These are phyloP conservation scores for Zaprionus inermis DNA, from an alignment of 1,140 invertebrate species.

Conservation along the genomic window DNA sequence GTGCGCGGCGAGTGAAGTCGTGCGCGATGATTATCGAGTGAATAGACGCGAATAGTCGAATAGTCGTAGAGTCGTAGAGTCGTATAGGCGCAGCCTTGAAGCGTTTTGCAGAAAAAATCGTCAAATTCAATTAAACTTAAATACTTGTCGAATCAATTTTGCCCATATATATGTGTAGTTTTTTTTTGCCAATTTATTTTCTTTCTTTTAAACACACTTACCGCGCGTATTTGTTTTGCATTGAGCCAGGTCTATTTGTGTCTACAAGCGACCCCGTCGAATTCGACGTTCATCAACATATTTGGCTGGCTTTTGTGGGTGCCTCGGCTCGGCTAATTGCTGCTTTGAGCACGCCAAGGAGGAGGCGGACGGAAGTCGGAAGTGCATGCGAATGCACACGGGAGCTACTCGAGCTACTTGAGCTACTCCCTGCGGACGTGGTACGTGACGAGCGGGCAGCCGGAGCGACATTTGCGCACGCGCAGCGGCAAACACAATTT, in stretches of 20 bases:
- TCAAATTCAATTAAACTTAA: slow-evolving; percentile 82
- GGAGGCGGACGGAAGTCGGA: slow-evolving; percentile 60
- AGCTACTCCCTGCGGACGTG: neutral
- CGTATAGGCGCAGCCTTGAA: slow-evolving; percentile 56
- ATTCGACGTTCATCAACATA: slow-evolving; percentile 36
- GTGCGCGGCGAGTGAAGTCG: slow-evolving; percentile 55
- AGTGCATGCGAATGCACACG: slow-evolving; percentile 40
- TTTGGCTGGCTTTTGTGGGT: slow-evolving; percentile 28
- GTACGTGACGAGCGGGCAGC: slow-evolving; percentile 22
- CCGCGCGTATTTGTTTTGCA: slow-evolving; percentile 73
- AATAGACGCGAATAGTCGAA: slow-evolving; percentile 5
- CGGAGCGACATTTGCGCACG: slow-evolving; percentile 69
- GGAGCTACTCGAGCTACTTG: too few species aligned
- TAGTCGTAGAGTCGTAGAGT: neutral
- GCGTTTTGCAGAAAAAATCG: slow-evolving; percentile 74
- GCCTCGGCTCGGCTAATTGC: slow-evolving; percentile 67
- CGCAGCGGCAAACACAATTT: slow-evolving; percentile 60
- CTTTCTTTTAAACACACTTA: slow-evolving; percentile 28
- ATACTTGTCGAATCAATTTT: slow-evolving; percentile 78
- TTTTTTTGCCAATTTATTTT: slow-evolving; percentile 16
- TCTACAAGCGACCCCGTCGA: slow-evolving; percentile 16
- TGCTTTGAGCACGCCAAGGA: slow-evolving; percentile 45
- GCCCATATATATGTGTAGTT: slow-evolving; percentile 35
- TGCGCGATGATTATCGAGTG: slow-evolving; percentile 69
- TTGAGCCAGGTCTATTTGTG: slow-evolving; percentile 74